These are phyloP conservation scores for Hippocampus kuda DNA, from an alignment of 2,797 vertebrate genomes.

Conservation along the genomic window DNA sequence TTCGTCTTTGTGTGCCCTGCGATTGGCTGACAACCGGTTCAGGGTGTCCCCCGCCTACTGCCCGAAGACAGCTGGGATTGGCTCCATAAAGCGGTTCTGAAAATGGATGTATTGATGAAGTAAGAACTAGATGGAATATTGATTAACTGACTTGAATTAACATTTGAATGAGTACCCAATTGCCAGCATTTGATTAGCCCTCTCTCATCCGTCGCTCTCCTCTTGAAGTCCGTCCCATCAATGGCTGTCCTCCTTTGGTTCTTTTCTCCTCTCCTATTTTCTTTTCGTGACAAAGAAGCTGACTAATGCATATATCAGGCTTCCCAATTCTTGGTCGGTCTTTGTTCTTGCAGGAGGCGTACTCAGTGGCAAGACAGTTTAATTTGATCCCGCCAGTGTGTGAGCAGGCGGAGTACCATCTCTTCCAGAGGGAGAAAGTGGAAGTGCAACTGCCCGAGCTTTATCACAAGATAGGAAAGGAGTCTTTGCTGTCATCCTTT, in stretches of 20 bases:
- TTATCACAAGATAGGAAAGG: conserved; percentile 95
- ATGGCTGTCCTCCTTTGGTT: neutral
- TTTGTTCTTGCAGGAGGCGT: conserved; percentile 78
- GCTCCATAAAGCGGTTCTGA: too few relatives aligned
- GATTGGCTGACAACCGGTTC: too few relatives aligned
- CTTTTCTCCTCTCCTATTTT: neutral
- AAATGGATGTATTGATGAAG: too few relatives aligned
- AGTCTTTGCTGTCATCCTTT: conserved; percentile 13
- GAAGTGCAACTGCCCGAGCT: conserved; percentile 95
- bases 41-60: too few relatives aligned
- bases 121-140: conserved; percentile 22
- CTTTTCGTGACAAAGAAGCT: neutral
- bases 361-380: conserved; percentile 95
- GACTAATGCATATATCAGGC: conserved; percentile 1
- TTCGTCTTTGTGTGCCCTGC: too few relatives aligned
- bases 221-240: neutral
- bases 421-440: conserved; percentile 97
- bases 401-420: conserved; percentile 95
- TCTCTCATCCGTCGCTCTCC: neutral
- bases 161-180: conserved; percentile 17
- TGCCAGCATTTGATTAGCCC: conserved; percentile 13
- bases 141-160: conserved; percentile 13
- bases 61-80: too few relatives aligned
- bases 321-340: neutral
- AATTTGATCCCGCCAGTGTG: conserved; percentile 97